Base-by-base conservation (phyloP, 2,113 vertebrate genomes). In the Phasianus colchicus region DNA sequence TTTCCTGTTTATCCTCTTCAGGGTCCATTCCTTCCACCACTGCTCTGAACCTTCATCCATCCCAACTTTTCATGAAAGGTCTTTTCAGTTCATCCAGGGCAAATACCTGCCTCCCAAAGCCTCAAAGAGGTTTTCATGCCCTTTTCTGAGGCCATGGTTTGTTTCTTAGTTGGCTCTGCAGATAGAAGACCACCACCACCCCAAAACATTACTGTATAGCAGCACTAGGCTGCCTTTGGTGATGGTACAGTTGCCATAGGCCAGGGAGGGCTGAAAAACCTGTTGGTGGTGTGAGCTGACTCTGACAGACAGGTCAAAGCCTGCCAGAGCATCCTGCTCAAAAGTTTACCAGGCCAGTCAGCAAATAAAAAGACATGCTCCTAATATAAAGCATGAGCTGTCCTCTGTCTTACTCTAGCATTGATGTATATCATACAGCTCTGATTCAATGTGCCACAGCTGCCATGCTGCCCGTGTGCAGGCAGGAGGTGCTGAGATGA, bases 381-480 rank as follows among this genome's bases (percentile, higher is more conserved):
- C 38, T 83, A 83, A 40, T n/a, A 67, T 3, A 42, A 42, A 71
- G 11, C 9, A 27, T 61, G 40, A 25, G 40, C 86, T 57, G 43
- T 43, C 50, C 70, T 84, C 40, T 52, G 7, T 43, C 48, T 87
- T 65, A 20, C 79, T 27, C 36, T 36, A 36, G 25, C 74, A 58
- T 76, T 40, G 38, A 24, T 34, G 20, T 69, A 38, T 5, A 0
- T 60, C 34, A 14, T 18, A 12, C 48, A n/a, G 25, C 69, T 83
- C 48, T 3, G 1, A 16, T 50, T 86, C 54, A 38, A 30, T 0
- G 0, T 43, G 38, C 22, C 40, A 24, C 7, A 65, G 57, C 25
- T 38, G 58, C 3, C 1, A 0, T 36, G 76, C 25, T 65, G 17
- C 32, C 18, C 0, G 0, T 21, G 30, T 30, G 1, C 0, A 40